Conservation (phyloP, 1,140 invertebrate species). For the Trachelipus rathkii region DNA sequence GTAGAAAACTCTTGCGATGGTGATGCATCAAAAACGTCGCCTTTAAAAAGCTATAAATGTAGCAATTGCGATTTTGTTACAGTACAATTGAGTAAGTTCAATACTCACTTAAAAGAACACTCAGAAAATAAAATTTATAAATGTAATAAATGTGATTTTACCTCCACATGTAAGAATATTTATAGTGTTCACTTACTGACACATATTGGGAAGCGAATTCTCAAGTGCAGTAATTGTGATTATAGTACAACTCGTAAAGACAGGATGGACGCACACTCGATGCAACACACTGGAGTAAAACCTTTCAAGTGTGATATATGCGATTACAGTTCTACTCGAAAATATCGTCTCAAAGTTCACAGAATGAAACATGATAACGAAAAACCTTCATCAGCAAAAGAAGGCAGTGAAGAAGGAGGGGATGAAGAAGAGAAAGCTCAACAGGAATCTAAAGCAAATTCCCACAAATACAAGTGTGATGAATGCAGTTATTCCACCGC, state of each 20-base stretch:
- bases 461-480: too few species aligned
- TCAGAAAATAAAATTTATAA: conserved; percentile 6
- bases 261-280: neutral
- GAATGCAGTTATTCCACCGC: too few species aligned
- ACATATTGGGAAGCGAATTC: neutral
- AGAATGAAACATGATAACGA: neutral
- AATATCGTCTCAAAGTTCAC: conserved; percentile 18
- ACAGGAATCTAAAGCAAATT: too few species aligned
- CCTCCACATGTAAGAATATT: conserved; percentile 4
- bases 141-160: conserved; percentile 7
- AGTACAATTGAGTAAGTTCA: conserved; percentile 1
- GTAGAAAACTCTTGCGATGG: too few species aligned
- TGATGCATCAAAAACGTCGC: neutral
- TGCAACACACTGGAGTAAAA: conserved; percentile 1
- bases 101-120: neutral
- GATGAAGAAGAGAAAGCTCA: too few species aligned
- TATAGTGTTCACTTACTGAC: neutral
- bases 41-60: conserved; percentile 5
- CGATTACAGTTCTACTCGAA: neutral
- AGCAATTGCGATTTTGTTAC: neutral
- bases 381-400: too few species aligned
- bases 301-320: conserved; percentile 20
- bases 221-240: conserved; percentile 17
- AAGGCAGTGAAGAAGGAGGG: too few species aligned
- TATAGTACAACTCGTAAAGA: conserved; percentile 10